A percentile compares a stretch with the other conserved stretches of the same genome.
These are phyloP conservation scores for Penaeus chinensis DNA, from an alignment of 1,140 invertebrate species.

Conservation along the genomic window DNA sequence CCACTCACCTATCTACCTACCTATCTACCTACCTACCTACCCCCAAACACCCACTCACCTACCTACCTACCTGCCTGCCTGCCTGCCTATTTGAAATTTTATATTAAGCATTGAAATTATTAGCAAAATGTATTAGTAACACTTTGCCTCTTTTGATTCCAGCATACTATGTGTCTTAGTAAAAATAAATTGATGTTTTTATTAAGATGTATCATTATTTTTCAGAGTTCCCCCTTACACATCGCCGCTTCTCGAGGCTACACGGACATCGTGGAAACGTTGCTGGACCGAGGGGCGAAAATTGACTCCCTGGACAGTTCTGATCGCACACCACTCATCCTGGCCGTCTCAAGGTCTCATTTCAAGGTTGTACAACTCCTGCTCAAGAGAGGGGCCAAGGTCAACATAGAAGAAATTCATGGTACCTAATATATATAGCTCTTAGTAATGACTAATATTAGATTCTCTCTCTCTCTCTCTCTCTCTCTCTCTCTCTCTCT, in stretches of 20 bases:
- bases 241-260: slow-evolving; percentile 71
- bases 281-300: slow-evolving; percentile 74
- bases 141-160: too few species aligned
- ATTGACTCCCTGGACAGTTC: slow-evolving; percentile 73
- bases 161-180: background rate
- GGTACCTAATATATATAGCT: slow-evolving; percentile 64
- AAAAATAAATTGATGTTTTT: background rate
- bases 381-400: slow-evolving; percentile 71
- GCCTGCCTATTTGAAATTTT: too few species aligned
- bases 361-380: slow-evolving; percentile 70
- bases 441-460: background rate
- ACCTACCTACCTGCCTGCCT: too few species aligned
- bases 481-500: background rate
- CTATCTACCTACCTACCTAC: too few species aligned
- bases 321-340: slow-evolving; percentile 73
- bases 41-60: too few species aligned
- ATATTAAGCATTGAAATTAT: too few species aligned
- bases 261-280: slow-evolving; percentile 71
- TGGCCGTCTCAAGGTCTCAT: slow-evolving; percentile 70
- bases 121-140: too few species aligned
- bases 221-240: slow-evolving; percentile 68
- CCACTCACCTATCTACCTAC: too few species aligned
- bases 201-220: slow-evolving; percentile 31
- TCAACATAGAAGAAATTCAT: slow-evolving; percentile 74
- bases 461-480: background rate